Percentiles rank a stretch among this genome's conserved stretches.
Conservation (phyloP, 2,113 vertebrate genomes). For the Rhea americana region DNA sequence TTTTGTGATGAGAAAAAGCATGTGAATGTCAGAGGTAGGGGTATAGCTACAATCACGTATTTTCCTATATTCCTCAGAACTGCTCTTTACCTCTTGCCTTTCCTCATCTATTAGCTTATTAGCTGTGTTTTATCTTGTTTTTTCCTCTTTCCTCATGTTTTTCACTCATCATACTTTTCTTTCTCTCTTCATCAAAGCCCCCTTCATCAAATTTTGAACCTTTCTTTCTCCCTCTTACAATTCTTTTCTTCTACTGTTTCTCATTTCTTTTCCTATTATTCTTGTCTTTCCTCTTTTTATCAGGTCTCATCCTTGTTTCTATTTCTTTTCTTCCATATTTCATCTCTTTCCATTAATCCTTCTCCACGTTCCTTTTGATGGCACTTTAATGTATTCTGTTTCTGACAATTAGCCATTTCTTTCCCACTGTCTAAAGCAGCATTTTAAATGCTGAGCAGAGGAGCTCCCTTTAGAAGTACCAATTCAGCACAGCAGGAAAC, state of each 20-base stretch:
- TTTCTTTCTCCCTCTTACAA: background rate
- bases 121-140: background rate
- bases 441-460: background rate
- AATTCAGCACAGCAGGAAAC: background rate
- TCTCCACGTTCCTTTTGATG: background rate
- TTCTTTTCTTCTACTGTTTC: background rate
- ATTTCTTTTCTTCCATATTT: background rate
- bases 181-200: background rate
- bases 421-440: background rate
- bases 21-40: background rate
- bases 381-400: background rate
- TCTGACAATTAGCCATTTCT: background rate
- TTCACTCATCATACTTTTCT: background rate
- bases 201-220: background rate
- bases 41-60: background rate
- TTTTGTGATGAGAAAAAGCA: background rate
- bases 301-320: background rate
- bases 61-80: background rate
- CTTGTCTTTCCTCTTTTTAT: background rate
- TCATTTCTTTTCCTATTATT: background rate
- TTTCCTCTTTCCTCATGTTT: background rate
- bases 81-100: background rate
- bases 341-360: background rate
- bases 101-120: background rate
- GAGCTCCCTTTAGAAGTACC: constrained; percentile 5